Conservation (phyloP, 2,888 invertebrate genomes). For the Pandemis corylana region DNA sequence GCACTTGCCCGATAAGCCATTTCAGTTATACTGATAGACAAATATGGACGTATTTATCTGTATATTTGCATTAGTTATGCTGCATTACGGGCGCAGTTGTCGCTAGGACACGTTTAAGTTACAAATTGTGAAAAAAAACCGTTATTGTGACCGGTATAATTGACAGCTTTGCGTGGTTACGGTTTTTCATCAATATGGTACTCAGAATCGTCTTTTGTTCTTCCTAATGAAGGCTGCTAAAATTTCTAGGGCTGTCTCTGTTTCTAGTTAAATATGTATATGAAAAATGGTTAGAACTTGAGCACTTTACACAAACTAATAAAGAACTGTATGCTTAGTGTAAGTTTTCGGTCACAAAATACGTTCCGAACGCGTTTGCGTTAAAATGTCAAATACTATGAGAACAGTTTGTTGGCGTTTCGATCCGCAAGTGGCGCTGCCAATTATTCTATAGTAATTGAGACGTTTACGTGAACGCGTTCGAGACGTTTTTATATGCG, state of each 20-base stretch:
- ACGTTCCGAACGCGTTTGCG: no score
- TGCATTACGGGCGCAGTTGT: slow-evolving; percentile 42
- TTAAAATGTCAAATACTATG: no score
- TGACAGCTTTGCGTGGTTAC: not conserved
- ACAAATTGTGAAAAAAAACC: not conserved
- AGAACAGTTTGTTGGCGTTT: no score
- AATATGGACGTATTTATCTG: slow-evolving; percentile 83
- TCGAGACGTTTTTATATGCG: no score
- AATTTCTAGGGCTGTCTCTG: not conserved
- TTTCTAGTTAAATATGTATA: no score
- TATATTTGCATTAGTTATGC: slow-evolving; percentile 72
- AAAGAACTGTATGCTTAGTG: no score
- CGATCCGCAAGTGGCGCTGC: no score
- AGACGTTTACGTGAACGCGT: no score
- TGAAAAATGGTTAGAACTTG: no score
- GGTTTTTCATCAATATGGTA: not conserved
- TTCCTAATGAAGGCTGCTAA: not conserved
- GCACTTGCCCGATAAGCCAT: slow-evolving; percentile 75
- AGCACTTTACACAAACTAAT: no score
- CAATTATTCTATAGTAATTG: no score
- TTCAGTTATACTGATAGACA: slow-evolving; percentile 81
- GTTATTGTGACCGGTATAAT: not conserved
- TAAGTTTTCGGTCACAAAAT: no score
- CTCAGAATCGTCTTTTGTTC: not conserved
- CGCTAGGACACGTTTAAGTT: slow-evolving; percentile 15